Evolutionary conservation across 2,797 vertebrate species (phyloP), one percentile per base, ranked within the genome.

Genomic region (Malurus splendens): DNA sequence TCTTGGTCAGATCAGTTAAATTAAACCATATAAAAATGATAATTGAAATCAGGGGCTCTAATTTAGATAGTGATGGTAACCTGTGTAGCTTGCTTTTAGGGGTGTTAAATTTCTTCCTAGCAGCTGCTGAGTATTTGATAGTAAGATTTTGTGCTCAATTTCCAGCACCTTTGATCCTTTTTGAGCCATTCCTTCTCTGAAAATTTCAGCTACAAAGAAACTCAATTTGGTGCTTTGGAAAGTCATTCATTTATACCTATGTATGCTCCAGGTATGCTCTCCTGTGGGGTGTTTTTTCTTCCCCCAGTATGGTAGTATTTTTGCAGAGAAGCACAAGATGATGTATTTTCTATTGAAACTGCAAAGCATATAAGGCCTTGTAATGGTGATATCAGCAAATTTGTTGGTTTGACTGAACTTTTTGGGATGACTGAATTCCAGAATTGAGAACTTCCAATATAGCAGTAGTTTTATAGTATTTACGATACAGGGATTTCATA

Each of bases 1-100:
- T 80, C 42, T 84, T 75, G 62, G 44, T 62, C 66, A 86, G 39
- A 45, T 65, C 20, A 65, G 10, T 89, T 67, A 74, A 67, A 74
- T 71, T 39, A 71, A 85, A 89, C 36, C 16, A 27, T 77, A 15
- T 51, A 27, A 82, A 81, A 84, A 64, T 25, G 2, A 18, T 77
- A 54, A 60, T 13, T 74, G 47, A 71, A 76, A 72, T 72, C 36
- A 78, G 33, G 13, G 7, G 6, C 25, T 76, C 23, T 77, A 16
- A 55, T 78, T 90, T 82, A 57, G 20, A 39, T 80, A 44, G 30
- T 1, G 2, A 4, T 72, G 48, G 18, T n/a, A 75, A 47, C 44
- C 7, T 66, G 33, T 7, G 3, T 39, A 81, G 50, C 57, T 74
- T 71, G 50, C 48, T 82, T 86, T 50, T 30, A 73, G 36, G 50